Evolutionary conservation across 2,797 vertebrate species (phyloP), one percentile per base, ranked within the genome.

Genomic region (Aselliscus stoliczkanus): DNA sequence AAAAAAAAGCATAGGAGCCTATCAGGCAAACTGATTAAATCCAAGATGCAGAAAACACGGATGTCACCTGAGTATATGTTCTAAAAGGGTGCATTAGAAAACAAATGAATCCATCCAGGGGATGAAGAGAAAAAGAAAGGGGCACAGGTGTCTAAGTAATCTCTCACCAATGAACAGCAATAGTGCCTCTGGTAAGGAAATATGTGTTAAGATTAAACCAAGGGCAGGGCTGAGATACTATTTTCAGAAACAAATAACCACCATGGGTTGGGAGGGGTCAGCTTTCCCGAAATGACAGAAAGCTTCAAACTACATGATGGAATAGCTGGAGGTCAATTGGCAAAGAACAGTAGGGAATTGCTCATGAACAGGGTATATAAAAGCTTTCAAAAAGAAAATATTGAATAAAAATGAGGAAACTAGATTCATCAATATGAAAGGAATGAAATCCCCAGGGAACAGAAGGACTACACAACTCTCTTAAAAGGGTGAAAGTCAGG

Each of bases 291-390:
- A 89, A 60, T 31, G 73, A 96, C 62, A 81, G 95, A 34, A 90
- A 73, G 56, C 77, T 62, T 85, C 73, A 70, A 50, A 44, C 8
- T 44, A 54, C 21, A 15, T 44, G 85, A 86, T 90, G 64, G 69
- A 88, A 77, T 60, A 60, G 56, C 4, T 88, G 31, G 93, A 97
- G 93, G 95, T 96, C 96, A 96, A 75, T 2, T 80, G 94, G 52
- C 81, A 72, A 90, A 88, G 85, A 90, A 69, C 31, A 72, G 60
- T 54, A 95, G 79, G 93, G 86, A 95, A 94, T 76, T 96, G 95
- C 52, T 96, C 91, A 91, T 60, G 60, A 95, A 86, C 42, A 58
- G 82, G 65, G 67, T 42, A 15, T 80, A 83, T 80, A 44, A 86
- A 90, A 95, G 37, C 88, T 65, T 93, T 79, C 39, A 13, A 20